phyloP scores from a whole-genome alignment of 2,797 vertebrate genomes.

The Pipistrellus nathusii region DNA sequence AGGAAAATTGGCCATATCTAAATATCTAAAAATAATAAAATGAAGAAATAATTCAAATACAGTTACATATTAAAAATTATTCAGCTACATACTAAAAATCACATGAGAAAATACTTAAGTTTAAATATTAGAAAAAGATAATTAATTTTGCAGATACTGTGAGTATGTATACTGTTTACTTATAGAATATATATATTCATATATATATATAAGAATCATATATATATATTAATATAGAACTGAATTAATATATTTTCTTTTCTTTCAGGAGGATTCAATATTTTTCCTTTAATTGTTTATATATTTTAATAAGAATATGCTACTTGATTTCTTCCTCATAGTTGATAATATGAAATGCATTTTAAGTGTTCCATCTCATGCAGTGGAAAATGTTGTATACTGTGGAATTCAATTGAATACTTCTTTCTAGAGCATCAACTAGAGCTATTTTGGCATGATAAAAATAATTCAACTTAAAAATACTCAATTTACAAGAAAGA shows the following conservation, averaged over 20 bases:
- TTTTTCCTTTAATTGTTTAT: neutral
- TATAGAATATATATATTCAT: no score
- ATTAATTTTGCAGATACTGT: neutral
- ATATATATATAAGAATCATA: neutral
- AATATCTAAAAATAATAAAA: slow-evolving; percentile 58
- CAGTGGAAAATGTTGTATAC: neutral
- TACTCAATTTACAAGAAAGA: slow-evolving; percentile 37
- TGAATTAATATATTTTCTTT: no score
- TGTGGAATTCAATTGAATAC: neutral
- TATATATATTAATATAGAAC: neutral
- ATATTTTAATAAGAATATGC: neutral
- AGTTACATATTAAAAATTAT: slow-evolving; percentile 1
- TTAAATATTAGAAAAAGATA: slow-evolving; percentile 54
- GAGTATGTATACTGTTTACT: no score
- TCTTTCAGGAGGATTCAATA: neutral
- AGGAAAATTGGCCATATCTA: slow-evolving; percentile 5
- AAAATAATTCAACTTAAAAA: slow-evolving; percentile 40
- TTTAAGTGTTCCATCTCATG: slow-evolving; percentile 7
- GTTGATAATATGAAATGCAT: neutral
- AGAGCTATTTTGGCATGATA: neutral
- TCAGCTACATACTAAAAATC: neutral
- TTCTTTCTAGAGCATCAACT: neutral
- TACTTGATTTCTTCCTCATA: neutral
- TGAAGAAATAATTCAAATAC: slow-evolving; percentile 7
- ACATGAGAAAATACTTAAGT: neutral